These are phyloP conservation scores for Nautilus pompilius DNA, from an alignment of 1,140 invertebrate genomes.

Conservation along the genomic window DNA sequence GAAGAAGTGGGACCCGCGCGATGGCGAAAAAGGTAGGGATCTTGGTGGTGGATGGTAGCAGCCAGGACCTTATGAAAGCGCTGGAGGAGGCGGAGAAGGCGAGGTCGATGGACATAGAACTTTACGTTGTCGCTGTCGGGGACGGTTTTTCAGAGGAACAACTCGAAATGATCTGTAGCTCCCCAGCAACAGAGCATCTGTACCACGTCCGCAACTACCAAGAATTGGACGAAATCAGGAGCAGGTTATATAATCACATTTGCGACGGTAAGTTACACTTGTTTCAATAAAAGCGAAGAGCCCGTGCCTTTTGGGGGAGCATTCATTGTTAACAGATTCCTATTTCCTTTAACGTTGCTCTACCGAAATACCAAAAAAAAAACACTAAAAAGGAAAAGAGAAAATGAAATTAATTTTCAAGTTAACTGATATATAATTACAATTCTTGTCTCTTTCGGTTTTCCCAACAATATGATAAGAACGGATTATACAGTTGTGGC, in stretches of 20 bases:
- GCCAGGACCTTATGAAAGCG: slow-evolving; percentile 29
- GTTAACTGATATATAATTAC: too few relatives aligned
- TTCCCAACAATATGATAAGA: too few relatives aligned
- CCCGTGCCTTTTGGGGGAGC: too few relatives aligned
- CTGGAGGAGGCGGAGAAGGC: slow-evolving; percentile 43
- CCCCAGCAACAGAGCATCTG: slow-evolving; percentile 30
- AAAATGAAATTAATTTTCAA: too few relatives aligned
- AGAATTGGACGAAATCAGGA: slow-evolving; percentile 20
- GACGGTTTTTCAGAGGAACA: slow-evolving; percentile 22
- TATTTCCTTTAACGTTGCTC: too few relatives aligned
- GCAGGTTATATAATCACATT: slow-evolving; percentile 24
- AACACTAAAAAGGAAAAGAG: too few relatives aligned
- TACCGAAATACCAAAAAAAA: too few relatives aligned
- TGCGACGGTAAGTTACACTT: slow-evolving; percentile 45
- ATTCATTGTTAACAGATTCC: too few relatives aligned
- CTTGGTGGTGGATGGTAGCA: slow-evolving; percentile 31
- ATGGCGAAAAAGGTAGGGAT: slow-evolving; percentile 38
- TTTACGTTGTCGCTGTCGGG: slow-evolving; percentile 36
- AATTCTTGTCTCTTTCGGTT: too few relatives aligned
- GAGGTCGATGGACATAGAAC: slow-evolving; percentile 32
- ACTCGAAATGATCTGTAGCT: slow-evolving; percentile 34
- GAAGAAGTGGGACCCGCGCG: slow-evolving; percentile 22
- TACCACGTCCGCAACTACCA: slow-evolving; percentile 33
- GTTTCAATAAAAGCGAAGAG: too few relatives aligned
- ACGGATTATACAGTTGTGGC: too few relatives aligned